Conservation (phyloP, 2,797 vertebrate species). For the Diglossa cyanea region DNA sequence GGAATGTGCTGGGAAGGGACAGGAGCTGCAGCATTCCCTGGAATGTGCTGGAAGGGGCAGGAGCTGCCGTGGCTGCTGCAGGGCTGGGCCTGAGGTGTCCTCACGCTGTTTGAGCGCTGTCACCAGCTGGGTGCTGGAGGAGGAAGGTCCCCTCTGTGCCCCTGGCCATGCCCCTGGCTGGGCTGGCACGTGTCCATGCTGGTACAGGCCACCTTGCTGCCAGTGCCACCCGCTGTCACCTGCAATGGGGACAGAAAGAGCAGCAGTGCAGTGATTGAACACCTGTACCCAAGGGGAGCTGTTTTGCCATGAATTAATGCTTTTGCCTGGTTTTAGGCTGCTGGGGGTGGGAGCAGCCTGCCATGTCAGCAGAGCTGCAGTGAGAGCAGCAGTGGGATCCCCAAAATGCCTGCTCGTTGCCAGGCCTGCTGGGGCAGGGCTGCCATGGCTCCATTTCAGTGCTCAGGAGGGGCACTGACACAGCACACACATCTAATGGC, state of each 20-base stretch:
- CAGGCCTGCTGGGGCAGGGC: constrained; percentile 46
- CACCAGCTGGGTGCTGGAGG: neutral
- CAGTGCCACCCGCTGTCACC: neutral
- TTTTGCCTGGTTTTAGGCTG: neutral
- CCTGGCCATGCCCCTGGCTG: neutral
- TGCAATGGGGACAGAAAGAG: neutral
- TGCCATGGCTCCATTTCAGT: neutral
- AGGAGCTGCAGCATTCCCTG: neutral
- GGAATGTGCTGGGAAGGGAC: too few relatives aligned
- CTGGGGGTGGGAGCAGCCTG: neutral
- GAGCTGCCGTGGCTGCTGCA: neutral
- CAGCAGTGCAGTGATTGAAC: neutral
- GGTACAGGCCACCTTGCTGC: rapidly evolving
- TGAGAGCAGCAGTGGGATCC: neutral
- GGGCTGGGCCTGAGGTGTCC: neutral
- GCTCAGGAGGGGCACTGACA: constrained; percentile 50
- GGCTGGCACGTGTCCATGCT: neutral
- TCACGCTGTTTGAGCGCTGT: rapidly evolving
- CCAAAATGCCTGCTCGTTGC: constrained; percentile 67
- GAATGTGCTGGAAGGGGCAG: neutral
- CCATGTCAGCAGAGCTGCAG: neutral
- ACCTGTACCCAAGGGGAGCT: neutral
- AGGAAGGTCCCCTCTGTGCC: neutral
- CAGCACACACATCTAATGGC: constrained; percentile 56
- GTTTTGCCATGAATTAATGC: neutral